A percentile compares a stretch with the other conserved stretches of the same genome.
phyloP scores from a whole-genome alignment of 2,797 vertebrate species.

The Characodon lateralis region DNA sequence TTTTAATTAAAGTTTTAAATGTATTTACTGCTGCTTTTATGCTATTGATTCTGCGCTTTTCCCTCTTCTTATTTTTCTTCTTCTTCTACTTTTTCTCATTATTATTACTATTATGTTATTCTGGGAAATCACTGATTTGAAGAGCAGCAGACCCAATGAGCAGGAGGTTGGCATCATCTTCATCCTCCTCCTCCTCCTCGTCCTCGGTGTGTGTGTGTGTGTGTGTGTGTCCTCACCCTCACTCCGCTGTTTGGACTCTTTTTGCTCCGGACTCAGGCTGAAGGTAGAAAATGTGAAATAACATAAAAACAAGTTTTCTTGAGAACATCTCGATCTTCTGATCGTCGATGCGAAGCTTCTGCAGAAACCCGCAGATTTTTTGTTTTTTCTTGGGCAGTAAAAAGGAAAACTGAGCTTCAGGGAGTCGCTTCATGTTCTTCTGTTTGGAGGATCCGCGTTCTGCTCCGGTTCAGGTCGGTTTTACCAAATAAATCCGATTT shows the following conservation, averaged over 20 bases:
- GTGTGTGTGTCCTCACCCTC: background rate
- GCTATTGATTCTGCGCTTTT: background rate
- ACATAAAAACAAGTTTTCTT: background rate
- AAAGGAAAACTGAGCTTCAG: background rate
- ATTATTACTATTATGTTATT: background rate
- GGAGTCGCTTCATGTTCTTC: background rate
- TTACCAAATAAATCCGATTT: background rate
- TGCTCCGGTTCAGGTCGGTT: slow-evolving; percentile 25
- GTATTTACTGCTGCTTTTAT: background rate
- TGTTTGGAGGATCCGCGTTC: slow-evolving; percentile 7
- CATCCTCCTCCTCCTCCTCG: slow-evolving; percentile 2
- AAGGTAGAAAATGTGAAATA: slow-evolving; percentile 13
- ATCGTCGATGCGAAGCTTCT: background rate
- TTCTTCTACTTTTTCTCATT: too few species aligned
- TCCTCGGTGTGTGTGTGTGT: background rate
- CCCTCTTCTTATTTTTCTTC: background rate
- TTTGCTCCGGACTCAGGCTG: slow-evolving; percentile 16
- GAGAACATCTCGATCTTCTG: background rate
- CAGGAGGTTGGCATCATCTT: slow-evolving; percentile 1
- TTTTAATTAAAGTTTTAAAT: background rate
- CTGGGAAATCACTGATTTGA: background rate
- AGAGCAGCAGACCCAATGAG: background rate
- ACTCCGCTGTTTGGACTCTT: slow-evolving; percentile 21
- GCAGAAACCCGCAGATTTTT: background rate
- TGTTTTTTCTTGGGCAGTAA: background rate